These are phyloP conservation scores for Eristalinus sepulchralis DNA, from an alignment of 2,888 invertebrate genomes.

Conservation along the genomic window DNA sequence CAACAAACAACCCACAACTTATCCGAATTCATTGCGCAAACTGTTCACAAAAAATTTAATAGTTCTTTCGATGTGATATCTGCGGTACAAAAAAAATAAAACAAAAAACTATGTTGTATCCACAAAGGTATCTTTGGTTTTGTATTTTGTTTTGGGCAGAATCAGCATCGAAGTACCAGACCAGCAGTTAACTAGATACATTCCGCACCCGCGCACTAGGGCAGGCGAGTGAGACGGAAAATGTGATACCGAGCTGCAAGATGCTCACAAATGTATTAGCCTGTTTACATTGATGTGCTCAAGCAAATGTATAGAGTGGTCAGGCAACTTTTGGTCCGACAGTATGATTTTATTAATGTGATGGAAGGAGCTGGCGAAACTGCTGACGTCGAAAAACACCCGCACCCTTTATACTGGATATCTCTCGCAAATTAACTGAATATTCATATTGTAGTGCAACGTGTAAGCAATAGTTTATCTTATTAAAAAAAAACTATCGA, in stretches of 20 bases:
- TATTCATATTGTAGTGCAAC: too few species aligned
- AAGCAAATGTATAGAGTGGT: too few species aligned
- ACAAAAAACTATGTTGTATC: constrained; percentile 22
- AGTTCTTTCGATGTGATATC: constrained; percentile 12
- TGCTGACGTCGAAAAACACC: too few species aligned
- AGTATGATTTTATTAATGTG: too few species aligned
- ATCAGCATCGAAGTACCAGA: neutral
- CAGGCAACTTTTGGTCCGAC: too few species aligned
- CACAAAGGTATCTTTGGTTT: constrained; percentile 19
- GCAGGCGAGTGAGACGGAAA: neutral
- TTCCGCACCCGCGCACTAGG: constrained; percentile 25
- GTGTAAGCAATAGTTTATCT: too few species aligned
- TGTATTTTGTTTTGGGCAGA: constrained; percentile 18
- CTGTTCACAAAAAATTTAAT: constrained; percentile 47
- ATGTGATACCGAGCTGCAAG: neutral
- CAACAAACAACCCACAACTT: constrained; percentile 41
- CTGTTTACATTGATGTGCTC: too few species aligned
- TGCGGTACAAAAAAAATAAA: constrained; percentile 2
- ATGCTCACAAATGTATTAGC: neutral
- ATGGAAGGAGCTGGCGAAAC: too few species aligned
- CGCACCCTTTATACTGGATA: too few species aligned
- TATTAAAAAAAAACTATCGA: too few species aligned
- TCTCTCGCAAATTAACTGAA: too few species aligned
- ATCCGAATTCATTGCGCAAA: constrained; percentile 64
- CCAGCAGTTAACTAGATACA: constrained; percentile 7